Base-by-base conservation (phyloP, 1,140 invertebrate genomes). In the Aphaenogaster ashmeadi region DNA sequence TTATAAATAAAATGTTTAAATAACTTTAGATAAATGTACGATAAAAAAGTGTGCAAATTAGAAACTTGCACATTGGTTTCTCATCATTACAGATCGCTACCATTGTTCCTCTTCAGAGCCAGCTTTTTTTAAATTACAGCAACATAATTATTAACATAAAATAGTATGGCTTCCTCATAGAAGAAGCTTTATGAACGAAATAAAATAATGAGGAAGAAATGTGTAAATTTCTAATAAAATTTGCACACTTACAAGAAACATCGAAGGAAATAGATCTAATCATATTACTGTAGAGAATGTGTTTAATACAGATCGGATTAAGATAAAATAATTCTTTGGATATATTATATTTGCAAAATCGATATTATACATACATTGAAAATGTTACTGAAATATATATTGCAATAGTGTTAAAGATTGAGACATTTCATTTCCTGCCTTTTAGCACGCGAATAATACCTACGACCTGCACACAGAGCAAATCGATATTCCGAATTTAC, bases 401-500 rank as follows among this genome's bases (percentile, higher is more conserved):
- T 13, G 18, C 7, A 44, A 21, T 7, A 1, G 8, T 33, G 21
- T 52, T 54, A 47, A 81, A 52, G 71, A 50, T 33, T 54, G 62
- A 69, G 47, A 80, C 41, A 47, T 81, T 71, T 81, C 38, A 81
- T 81, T 81, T 81, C 78, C 78, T 56, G 47, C 21, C 47, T 81
- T 81, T 38, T 56, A 81, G 8, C 33, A 38, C 47, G 47, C 33
- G 8, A 85, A 60, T 79, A 54, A 66, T 58, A 66, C 41, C 8
- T 6, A 33, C 27, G 36, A 47, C 50, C 7, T 13, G 11, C 9
- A 21, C 36, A 21, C n/a, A 15, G 69, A 15, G 60, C 58, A 47
- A 75, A 87, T 92, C 89, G 66, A 91, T 91, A 90, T 52, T 54
- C 58, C 52, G 18, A 77, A 62, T 56, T 89, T 83, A 81, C 33